Evolutionary conservation across 2,888 invertebrate species (phyloP), one percentile per base, ranked within the genome.

Genomic region (Scaptomyza polygonia): DNA sequence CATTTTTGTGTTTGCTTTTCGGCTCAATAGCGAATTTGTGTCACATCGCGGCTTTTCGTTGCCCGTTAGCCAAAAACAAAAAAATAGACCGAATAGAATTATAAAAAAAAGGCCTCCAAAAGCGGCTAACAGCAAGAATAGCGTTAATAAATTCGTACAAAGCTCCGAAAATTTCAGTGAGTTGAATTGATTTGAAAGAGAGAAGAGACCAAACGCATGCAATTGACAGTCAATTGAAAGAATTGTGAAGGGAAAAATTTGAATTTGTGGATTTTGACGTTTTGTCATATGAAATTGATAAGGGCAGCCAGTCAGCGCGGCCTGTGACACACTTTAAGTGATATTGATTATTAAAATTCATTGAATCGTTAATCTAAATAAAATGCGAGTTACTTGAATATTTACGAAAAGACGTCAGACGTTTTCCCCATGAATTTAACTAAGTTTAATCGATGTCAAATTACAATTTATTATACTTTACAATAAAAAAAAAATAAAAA

Each of bases 111-210:
- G 53, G 52, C 44, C 30, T 52, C 30, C 25, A 48, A 47, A 45
- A 57, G 40, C 52, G 45, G 6, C n/a, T 11, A 53, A 39, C 30
- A 56, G 42, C 36, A 59, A 43, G 48, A 56, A 66, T 30, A 49
- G 45, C 45, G 63, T 40, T 16, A 54, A 45, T 61, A 47, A 54
- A 58, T 29, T 14, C 48, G 30, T 49, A 59, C 59, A 65, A 74
- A 56, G 42, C 40, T 14, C 47, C 42, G n/a, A 49, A 30, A 21
- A 44, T 58, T 45, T 9, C n/a, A 36, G 0, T 40, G 27, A 48
- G 16, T 52, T 30, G 25, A 62, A 45, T 58, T 55, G 58, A 49
- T 61, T 36, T 61, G 42, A 30, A 52, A 36, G n/a, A n/a, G n/a
- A n/a, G n/a, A n/a, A 8, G 3, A 36, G 16, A 34, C 29, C 47